Evolutionary conservation across 1,140 invertebrate species (phyloP), one percentile per base, ranked within the genome.

Genomic region (Batillaria attramentaria): DNA sequence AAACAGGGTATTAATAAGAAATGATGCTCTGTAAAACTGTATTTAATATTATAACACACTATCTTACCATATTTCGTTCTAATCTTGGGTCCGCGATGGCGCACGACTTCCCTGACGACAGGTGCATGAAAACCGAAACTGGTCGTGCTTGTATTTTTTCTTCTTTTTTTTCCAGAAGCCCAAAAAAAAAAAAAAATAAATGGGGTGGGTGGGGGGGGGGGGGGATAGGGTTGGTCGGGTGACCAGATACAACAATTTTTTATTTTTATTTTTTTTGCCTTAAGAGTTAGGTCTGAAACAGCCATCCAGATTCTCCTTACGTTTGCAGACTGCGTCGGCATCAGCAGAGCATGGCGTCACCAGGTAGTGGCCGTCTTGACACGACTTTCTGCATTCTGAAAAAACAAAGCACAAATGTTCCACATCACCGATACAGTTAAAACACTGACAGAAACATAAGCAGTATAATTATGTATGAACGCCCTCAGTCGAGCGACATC

Each of bases 261-360:
- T 54, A n/a, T 16, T 54, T 13, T 54, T 54, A 54, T 54, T 13
- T 54, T 13, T 54, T 54, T 54, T 16, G 50, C 13, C 50, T 16
- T 16, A 54, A 54, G n/a, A 54, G n/a, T n/a, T n/a, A 16, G 16
- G 16, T 16, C n/a, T 16, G n/a, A 16, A 54, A 16, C 50, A 16
- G 50, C 50, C 50, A 54, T 13, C n/a, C n/a, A n/a, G n/a, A n/a
- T n/a, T n/a, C n/a, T 10, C 77, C 82, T 83, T 81, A 87, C 86
- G 76, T 83, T 72, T 81, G 81, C 85, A 87, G 20, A 86, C 80
- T 8, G 83, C 83, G 82, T 87, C 85, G n/a, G 73, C 76, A 18
- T 69, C 46, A 20, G 79, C 75, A 5, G 85, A 81, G 76, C 86
- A 87, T 24, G 80, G 73, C 33, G 79, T 75, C 20, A 79, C 79